Evolutionary conservation across 2,113 vertebrate species (phyloP), one percentile per base, ranked within the genome.

Genomic region (Perca schrenkii): DNA sequence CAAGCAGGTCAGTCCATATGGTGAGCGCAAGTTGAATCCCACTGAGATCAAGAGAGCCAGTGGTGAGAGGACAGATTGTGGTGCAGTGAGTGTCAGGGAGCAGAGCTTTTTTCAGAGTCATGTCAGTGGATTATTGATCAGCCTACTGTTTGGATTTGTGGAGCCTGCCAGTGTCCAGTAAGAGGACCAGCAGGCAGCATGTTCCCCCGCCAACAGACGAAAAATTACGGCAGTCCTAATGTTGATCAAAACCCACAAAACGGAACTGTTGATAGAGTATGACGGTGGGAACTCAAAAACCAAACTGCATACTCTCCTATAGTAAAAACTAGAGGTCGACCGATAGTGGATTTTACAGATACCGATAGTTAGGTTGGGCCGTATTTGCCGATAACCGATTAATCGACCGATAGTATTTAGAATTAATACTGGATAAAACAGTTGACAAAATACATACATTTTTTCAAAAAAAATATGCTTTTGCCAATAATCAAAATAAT

Each of bases 21-120:
- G 87, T 50, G 49, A 76, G 69, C 36, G 40, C 68, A 49, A 67
- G 69, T 53, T 70, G 77, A 88, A 74, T 86, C 84, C 67, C 54
- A 64, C 81, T 60, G 88, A 77, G 84, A 91, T 90, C 86, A 84
- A 77, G n/a, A 80, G 67, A 86, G 81, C 4, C 65, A 21, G 78
- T 81, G 85, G 79, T 64, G 62, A 87, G 71, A 56, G 46, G 69
- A 89, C 88, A 91, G 88, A 83, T 89, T 91, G 87, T 74, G 75
- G 74, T 74, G 64, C 80, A 79, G 49, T 31, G 79, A 80, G 74
- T 71, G 79, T 86, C 85, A 79, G 49, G 69, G 61, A 75, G 47
- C 4, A 14, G 66, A 83, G 78, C 40, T 56, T 76, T 66, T 58
- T 31, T 64, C n/a, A 52, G 80, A 49, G 64, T 49, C 57, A 62